Conservation (phyloP, 1,140 invertebrate genomes). For the Tetramorium parvispinum region DNA sequence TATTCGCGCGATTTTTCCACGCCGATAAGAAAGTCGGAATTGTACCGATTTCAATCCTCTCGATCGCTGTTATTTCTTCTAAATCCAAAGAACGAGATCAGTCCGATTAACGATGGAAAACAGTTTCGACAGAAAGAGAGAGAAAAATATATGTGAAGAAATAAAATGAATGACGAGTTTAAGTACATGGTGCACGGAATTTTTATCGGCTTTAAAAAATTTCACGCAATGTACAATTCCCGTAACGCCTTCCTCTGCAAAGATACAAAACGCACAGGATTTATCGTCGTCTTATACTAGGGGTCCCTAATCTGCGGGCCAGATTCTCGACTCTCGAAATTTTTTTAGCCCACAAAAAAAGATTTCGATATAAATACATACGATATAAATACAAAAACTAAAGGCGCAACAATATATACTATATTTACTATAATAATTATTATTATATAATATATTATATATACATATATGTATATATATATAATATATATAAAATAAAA, state of each 20-base stretch:
- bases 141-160: not conserved
- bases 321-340: too few relatives aligned
- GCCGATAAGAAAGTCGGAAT: not conserved
- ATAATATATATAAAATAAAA: too few relatives aligned
- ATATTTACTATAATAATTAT: too few relatives aligned
- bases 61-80: not conserved
- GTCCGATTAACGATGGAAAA: not conserved
- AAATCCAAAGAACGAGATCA: not conserved
- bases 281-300: not conserved
- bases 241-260: constrained; percentile 4
- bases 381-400: too few relatives aligned
- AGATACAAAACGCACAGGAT: constrained; percentile 5
- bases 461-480: too few relatives aligned
- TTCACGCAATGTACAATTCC: constrained; percentile 20
- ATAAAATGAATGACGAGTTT: constrained; percentile 2
- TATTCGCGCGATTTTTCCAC: not conserved
- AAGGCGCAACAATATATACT: too few relatives aligned
- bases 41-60: not conserved
- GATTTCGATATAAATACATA: too few relatives aligned
- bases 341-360: too few relatives aligned
- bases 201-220: constrained; percentile 23
- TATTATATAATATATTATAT: too few relatives aligned
- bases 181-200: not conserved
- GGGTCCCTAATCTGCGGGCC: not conserved
- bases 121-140: not conserved